These are phyloP conservation scores for Amphiprion percula DNA, from an alignment of 2,113 vertebrate species.

Conservation along the genomic window DNA sequence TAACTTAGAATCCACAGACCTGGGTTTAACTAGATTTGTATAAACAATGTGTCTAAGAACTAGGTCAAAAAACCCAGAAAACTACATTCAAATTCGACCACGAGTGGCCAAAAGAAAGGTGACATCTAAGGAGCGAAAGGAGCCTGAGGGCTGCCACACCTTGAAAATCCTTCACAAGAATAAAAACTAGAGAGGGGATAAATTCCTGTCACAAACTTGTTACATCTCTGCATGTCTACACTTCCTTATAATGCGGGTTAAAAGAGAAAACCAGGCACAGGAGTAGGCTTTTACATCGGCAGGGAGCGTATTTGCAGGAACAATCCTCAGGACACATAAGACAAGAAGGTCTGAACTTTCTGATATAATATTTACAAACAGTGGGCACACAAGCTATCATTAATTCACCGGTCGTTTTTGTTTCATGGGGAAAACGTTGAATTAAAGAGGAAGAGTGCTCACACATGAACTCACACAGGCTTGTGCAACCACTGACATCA, in stretches of 20 bases:
- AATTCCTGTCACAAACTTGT: slow-evolving; percentile 24
- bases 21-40: slow-evolving; percentile 13
- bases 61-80: slow-evolving; percentile 31
- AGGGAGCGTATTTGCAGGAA: slow-evolving; percentile 11
- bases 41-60: slow-evolving; percentile 23
- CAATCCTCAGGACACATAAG: slow-evolving; percentile 23
- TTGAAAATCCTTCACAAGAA: slow-evolving; percentile 20
- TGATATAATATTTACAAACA: slow-evolving; percentile 56
- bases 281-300: slow-evolving; percentile 27
- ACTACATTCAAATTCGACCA: slow-evolving; percentile 10
- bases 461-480: slow-evolving; percentile 22
- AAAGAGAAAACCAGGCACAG: slow-evolving; percentile 20
- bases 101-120: slow-evolving; percentile 19
- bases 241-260: slow-evolving; percentile 10
- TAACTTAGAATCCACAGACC: slow-evolving; percentile 5
- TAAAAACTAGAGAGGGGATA: background rate
- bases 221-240: background rate
- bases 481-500: slow-evolving; percentile 34
- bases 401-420: slow-evolving; percentile 56
- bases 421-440: slow-evolving; percentile 46
- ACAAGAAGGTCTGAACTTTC: slow-evolving; percentile 33
- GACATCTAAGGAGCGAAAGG: slow-evolving; percentile 46
- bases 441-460: slow-evolving; percentile 47
- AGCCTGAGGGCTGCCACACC: slow-evolving; percentile 53
- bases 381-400: slow-evolving; percentile 44